Percentiles rank a stretch among this genome's conserved stretches.
These are phyloP conservation scores for Mus minutoides DNA, from an alignment of 2,797 vertebrate species.

Conservation along the genomic window DNA sequence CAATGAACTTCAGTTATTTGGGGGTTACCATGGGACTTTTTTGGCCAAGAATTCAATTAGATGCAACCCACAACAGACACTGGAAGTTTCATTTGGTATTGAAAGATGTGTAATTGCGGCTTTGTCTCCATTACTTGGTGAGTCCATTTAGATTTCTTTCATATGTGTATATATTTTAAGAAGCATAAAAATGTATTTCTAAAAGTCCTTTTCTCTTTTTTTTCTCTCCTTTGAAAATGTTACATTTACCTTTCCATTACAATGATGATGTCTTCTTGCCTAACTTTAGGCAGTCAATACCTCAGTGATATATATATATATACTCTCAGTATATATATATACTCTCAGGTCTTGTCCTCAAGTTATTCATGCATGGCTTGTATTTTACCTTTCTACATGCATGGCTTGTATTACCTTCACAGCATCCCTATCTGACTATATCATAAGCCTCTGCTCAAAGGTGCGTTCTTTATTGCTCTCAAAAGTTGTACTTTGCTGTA, in stretches of 20 bases:
- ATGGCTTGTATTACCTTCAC: neutral
- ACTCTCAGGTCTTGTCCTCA: neutral
- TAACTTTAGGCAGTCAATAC: slow-evolving; percentile 34
- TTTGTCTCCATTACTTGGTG: neutral
- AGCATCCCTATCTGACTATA: neutral
- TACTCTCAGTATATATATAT: neutral
- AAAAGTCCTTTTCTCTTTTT: neutral
- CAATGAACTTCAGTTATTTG: too few species aligned
- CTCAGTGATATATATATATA: neutral
- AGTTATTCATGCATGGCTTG: neutral
- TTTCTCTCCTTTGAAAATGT: neutral
- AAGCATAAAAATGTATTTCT: neutral
- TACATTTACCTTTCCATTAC: slow-evolving; percentile 16
- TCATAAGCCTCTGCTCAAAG: neutral
- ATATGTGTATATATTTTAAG: neutral
- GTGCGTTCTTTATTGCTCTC: neutral
- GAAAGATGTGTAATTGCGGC: neutral
- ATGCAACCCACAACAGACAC: neutral
- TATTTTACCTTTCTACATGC: neutral
- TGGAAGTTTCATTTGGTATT: neutral
- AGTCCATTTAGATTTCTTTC: neutral
- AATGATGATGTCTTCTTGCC: neutral
- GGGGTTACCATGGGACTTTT: neutral
- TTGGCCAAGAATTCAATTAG: neutral
- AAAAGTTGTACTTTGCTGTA: slow-evolving; percentile 27